These are phyloP conservation scores for Pantherophis alleghaniensis DNA, from an alignment of 2,797 vertebrate species.

Conservation along the genomic window DNA sequence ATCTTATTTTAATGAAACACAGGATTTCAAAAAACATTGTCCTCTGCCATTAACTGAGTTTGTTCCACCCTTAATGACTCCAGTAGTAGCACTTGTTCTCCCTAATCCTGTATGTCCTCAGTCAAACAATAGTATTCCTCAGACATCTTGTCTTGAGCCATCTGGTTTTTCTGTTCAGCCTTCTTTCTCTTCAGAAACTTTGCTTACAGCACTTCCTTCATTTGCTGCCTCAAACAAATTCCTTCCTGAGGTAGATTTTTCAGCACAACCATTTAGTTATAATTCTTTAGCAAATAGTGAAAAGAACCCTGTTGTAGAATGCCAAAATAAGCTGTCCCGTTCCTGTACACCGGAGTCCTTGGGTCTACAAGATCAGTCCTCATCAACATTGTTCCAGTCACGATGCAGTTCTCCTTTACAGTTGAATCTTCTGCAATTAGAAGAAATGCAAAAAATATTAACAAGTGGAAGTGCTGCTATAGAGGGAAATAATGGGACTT, in stretches of 20 bases:
- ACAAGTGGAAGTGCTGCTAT: constrained; percentile 61
- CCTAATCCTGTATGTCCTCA: constrained; percentile 83
- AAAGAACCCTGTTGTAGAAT: constrained; percentile 64
- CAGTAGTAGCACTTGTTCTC: constrained; percentile 84
- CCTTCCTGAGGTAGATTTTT: constrained; percentile 71
- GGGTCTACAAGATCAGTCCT: constrained; percentile 69
- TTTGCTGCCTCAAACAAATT: constrained; percentile 68
- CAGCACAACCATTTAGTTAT: constrained; percentile 72
- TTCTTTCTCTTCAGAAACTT: constrained; percentile 59
- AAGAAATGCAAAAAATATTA: constrained; percentile 80
- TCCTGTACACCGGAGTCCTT: constrained; percentile 74
- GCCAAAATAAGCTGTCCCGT: constrained; percentile 65
- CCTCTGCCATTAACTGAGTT: constrained; percentile 71
- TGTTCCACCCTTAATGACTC: constrained; percentile 80
- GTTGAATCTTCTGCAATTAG: constrained; percentile 90
- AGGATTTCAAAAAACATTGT: constrained; percentile 67
- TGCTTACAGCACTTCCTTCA: constrained; percentile 69
- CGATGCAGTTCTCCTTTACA: constrained; percentile 92
- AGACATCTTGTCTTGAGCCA: constrained; percentile 72
- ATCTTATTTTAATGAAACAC: constrained; percentile 70
- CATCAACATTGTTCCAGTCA: constrained; percentile 85
- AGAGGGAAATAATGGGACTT: constrained; percentile 43
- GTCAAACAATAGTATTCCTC: constrained; percentile 66
- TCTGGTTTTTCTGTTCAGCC: constrained; percentile 60
- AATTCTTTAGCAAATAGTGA: constrained; percentile 61